Base-by-base conservation (phyloP, 2,113 vertebrate genomes). In the Puma concolor region DNA sequence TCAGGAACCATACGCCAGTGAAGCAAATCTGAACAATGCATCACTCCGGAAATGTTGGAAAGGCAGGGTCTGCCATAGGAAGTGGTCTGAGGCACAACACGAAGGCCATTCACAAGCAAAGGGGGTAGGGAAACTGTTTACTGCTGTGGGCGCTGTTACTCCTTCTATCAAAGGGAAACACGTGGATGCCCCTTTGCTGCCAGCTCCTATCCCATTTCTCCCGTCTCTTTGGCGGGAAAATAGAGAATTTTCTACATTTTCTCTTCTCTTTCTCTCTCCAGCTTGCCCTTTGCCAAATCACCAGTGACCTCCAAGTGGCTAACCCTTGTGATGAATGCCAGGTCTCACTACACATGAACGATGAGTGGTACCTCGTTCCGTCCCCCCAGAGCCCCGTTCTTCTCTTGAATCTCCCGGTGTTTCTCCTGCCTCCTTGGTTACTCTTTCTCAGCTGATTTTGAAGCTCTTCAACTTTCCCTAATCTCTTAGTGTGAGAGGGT, bases 141-240 rank as follows among this genome's bases (percentile, higher is more conserved):
- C 14, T 29, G 5, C 11, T 29, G 15, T 9, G 0, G 38, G 17
- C 2, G 5, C 21, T 23, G 7, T 25, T 48, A 33, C 48, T 25
- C 50, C 52, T 33, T 8, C 64, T 25, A 41, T 52, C 67, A 71
- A 41, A 82, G 66, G 72, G 23, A 14, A 60, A 81, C 38, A 27
- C 0, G 2, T 29, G 25, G n/a, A 64, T 21, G 14, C 9, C 19
- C 7, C 13, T 48, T 76, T 48, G 7, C 50, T 79, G 13, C 25
- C 66, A 41, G 27, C 3, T 60, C 33, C 29, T 36, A 41, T 36
- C 60, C 38, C 44, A 29, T 27, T 57, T 80, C 29, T 74, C 72
- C 77, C 36, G 27, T 64, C 14, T 90, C n/a, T 81, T 79, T 74
- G 38, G 21, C 27, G 25, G 38, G 60, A 76, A 91, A 86, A 82